Evolutionary conservation across 2,797 vertebrate genomes (phyloP), one percentile per base, ranked within the genome.

Genomic region (Fringilla coelebs): DNA sequence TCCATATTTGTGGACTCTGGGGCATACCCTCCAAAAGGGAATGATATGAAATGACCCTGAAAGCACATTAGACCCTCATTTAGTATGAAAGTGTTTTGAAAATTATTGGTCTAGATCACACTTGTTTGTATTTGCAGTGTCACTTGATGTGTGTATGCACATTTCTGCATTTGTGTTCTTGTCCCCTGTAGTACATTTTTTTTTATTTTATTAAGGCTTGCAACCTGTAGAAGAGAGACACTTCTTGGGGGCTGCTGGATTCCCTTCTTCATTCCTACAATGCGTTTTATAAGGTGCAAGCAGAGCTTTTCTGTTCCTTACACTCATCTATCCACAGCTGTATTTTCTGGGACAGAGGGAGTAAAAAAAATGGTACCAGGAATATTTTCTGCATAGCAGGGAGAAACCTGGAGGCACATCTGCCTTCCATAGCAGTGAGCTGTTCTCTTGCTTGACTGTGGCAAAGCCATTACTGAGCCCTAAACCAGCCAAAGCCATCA

Each of bases 391-490:
- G 17, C 32, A 48, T 14, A 85, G 38, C 41, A 74, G 34, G 51
- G 17, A 60, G 25, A 83, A 92, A 85, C 25, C 28, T 73, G 65
- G 60, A 65, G 20, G n/a, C 60, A 68, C 65, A 88, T 83, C 78
- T 96, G 75, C 61, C 89, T 90, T 75, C 70, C 43, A 66, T 22
- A 83, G 61, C 40, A 74, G 26, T 13, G 58, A 92, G 49, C 31
- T 46, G 20, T 43, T 89, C 41, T 88, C 52, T 48, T 13, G 19
- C 10, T 54, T 0, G 0, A 70, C 40, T 60, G 55, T 72, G 71
- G 48, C 67, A 92, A 94, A 95, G 70, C 54, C 70, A 62, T 87
- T 62, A 78, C 54, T 85, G 79, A 78, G 25, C 55, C n/a, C 68
- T 85, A 66, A 89, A 78, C 9, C 57, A 81, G 71, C 43, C 18